phyloP scores from a whole-genome alignment of 1,140 invertebrate species.

The Drosophila sulfurigaster region DNA sequence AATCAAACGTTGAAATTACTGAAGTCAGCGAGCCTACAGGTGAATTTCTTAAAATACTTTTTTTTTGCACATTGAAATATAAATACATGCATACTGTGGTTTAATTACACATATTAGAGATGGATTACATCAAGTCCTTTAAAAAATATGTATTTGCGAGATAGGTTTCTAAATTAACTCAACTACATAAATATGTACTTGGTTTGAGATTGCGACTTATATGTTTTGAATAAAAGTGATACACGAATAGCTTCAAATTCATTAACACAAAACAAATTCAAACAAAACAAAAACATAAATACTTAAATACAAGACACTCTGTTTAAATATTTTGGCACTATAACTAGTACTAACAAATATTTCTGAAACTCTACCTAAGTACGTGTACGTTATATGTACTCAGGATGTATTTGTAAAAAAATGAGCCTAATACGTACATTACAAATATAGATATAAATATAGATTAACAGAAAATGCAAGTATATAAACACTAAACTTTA shows the following conservation, averaged over 20 bases:
- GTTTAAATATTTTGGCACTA: slow-evolving; percentile 40
- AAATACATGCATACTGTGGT: slow-evolving; percentile 26
- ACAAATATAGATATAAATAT: slow-evolving; percentile 38
- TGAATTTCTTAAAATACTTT: slow-evolving; percentile 59
- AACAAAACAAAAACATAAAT: slow-evolving; percentile 30
- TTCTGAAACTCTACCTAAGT: slow-evolving; percentile 47
- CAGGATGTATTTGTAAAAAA: slow-evolving; percentile 42
- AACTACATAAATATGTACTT: slow-evolving; percentile 6
- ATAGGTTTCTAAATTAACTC: slow-evolving; percentile 22
- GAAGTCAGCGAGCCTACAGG: slow-evolving; percentile 82
- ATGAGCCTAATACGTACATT: slow-evolving; percentile 47
- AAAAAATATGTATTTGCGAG: slow-evolving; percentile 9
- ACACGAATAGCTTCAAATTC: slow-evolving; percentile 30
- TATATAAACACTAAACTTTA: slow-evolving; percentile 57
- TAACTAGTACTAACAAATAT: slow-evolving; percentile 65
- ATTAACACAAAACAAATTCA: slow-evolving; percentile 54
- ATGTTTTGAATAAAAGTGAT: slow-evolving; percentile 21
- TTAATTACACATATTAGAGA: slow-evolving; percentile 19
- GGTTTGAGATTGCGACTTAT: slow-evolving; percentile 33
- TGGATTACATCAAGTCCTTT: slow-evolving; percentile 4
- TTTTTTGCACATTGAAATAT: slow-evolving; percentile 25
- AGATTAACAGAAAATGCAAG: slow-evolving; percentile 61
- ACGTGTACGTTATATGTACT: slow-evolving; percentile 37
- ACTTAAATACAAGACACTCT: slow-evolving; percentile 34
- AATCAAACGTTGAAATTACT: slow-evolving; percentile 76